A percentile compares a stretch with the other conserved stretches of the same genome.
These are phyloP conservation scores for Oligia fasciuncula DNA, from an alignment of 2,888 invertebrate species.

Conservation along the genomic window DNA sequence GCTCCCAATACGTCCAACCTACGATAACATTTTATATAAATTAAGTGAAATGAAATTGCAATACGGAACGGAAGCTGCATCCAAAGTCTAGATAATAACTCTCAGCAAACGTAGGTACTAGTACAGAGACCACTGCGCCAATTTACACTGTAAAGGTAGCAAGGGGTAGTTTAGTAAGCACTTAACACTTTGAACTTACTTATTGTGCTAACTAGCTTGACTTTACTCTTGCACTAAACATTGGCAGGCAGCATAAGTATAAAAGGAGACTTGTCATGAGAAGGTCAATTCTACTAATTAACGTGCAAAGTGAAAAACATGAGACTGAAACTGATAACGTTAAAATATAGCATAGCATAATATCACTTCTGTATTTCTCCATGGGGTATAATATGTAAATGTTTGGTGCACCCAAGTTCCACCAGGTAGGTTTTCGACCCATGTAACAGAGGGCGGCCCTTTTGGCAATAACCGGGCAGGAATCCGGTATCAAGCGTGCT, in stretches of 20 bases:
- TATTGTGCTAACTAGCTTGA: constrained; percentile 21
- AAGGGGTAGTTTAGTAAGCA: constrained; percentile 29
- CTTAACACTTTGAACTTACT: constrained; percentile 26
- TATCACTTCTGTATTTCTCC: neutral
- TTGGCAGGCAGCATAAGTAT: neutral
- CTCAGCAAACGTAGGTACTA: constrained; percentile 23
- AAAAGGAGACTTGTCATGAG: neutral
- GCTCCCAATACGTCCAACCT: constrained; percentile 1
- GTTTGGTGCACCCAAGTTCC: neutral
- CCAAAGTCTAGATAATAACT: constrained; percentile 16
- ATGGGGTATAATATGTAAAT: neutral
- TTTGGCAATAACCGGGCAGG: neutral
- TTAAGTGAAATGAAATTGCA: constrained; percentile 21
- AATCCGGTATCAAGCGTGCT: neutral
- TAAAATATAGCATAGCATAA: neutral
- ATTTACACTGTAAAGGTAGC: constrained; percentile 37
- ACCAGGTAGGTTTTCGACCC: no score
- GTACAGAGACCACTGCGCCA: constrained; percentile 28
- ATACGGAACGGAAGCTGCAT: constrained; percentile 11
- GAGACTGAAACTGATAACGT: no score
- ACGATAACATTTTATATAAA: constrained; percentile 13
- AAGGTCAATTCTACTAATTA: no score
- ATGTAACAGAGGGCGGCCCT: neutral
- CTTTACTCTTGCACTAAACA: constrained; percentile 9
- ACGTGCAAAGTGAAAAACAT: no score